Conservation (phyloP, 2,113 vertebrate genomes). For the Dipodomys ordii region DNA sequence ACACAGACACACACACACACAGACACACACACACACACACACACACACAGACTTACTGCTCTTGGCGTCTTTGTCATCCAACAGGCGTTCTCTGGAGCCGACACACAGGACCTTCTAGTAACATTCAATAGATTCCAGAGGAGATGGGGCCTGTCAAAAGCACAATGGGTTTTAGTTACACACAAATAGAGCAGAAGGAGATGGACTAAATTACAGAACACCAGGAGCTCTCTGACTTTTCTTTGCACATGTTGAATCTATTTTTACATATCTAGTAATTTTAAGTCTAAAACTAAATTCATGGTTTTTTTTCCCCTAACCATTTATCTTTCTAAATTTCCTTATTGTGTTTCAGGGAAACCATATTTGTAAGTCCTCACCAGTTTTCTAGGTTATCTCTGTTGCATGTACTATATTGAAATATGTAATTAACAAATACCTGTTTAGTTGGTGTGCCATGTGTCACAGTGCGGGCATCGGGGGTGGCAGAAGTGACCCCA, state of each 20-base stretch:
- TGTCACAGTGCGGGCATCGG: neutral
- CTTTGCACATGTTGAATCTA: neutral
- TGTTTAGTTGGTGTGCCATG: neutral
- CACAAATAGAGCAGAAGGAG: neutral
- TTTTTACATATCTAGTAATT: neutral
- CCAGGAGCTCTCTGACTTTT: neutral
- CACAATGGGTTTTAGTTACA: neutral
- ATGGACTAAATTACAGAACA: neutral
- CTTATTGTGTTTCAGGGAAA: neutral
- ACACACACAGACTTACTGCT: slow-evolving; percentile 13
- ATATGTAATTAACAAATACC: neutral
- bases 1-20: too few relatives aligned
- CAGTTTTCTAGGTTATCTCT: too few relatives aligned
- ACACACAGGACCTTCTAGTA: neutral
- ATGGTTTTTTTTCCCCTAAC: neutral
- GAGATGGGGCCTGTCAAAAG: slow-evolving; percentile 22
- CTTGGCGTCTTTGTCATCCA: neutral
- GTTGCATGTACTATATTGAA: neutral
- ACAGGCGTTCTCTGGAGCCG: slow-evolving; percentile 12
- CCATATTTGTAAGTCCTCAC: neutral
- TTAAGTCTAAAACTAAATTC: neutral
- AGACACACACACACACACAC: neutral
- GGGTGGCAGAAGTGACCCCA: neutral
- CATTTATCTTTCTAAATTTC: neutral
- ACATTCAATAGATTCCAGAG: neutral